Base-by-base conservation (phyloP, 2,797 vertebrate species). In the Botia kubotai region DNA sequence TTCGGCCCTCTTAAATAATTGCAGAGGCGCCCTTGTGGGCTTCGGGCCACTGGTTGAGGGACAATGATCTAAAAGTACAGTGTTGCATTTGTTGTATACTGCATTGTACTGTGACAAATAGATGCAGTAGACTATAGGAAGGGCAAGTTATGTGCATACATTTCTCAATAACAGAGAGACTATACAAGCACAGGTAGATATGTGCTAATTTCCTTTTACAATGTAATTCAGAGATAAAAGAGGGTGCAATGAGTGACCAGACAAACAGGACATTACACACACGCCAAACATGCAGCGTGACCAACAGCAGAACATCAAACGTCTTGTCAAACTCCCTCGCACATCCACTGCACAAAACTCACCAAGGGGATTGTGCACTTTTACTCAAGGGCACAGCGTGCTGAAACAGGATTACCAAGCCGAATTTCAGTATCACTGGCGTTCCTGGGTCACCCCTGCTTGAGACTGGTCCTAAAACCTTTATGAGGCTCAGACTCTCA, bases 401-500 rank as follows among this genome's bases (percentile, higher is more conserved):
- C 21, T 23, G 29, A 14, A 69, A 77, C 21, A 69, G 52, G 66
- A 77, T 69, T 60, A 77, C 65, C 29, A 16, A 58, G 68, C 52
- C 29, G 23, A 29, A 58, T 77, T 23, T 69, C 65, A 55, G 75
- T 21, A 67, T 67, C 4, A 55, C 29, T 67, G 65, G 33, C n/a
- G 23, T 77, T 77, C 6, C 16, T 7, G 23, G 65, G 23, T 57
- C 36, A 66, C 26, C 43, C 43, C 67, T 52, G 33, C 55, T 19
- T 52, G 26, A 8, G 57, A 71, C n/a, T 52, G 46, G 71, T 52
- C 29, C 58, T 79, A 43, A 58, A 46, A 39, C 57, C 67, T 70
- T 62, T 71, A 52, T 39, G 16, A 71, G 77, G 48, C 68, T 72
- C 62, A 63, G 68, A 72, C 43, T 53, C 77, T 63, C n/a, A 79